phyloP scores from a whole-genome alignment of 2,888 invertebrate species.

The Ichneumoninae sp. region DNA sequence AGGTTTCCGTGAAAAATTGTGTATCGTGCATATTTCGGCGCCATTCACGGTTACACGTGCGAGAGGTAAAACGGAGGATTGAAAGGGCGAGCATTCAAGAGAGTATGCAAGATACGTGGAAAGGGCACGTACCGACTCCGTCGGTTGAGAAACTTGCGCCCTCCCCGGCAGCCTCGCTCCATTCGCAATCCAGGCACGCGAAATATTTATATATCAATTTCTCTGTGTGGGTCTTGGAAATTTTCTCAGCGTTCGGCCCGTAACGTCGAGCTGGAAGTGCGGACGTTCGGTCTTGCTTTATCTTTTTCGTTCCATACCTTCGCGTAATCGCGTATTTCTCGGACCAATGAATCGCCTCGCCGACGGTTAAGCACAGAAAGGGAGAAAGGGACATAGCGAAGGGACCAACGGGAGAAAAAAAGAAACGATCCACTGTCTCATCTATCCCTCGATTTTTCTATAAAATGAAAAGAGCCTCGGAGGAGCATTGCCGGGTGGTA shows the following conservation, averaged over 20 bases:
- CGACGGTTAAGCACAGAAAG: neutral
- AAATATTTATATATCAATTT: neutral
- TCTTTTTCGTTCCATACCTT: conserved; percentile 1
- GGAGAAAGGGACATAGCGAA: neutral
- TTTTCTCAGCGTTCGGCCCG: neutral
- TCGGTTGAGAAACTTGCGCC: neutral
- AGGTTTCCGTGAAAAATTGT: conserved; percentile 26
- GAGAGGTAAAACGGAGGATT: neutral
- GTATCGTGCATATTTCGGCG: conserved; percentile 1
- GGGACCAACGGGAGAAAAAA: neutral
- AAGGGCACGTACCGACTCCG: neutral
- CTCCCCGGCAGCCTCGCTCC: neutral
- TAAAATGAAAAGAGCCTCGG: conserved; percentile 31
- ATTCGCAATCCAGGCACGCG: neutral
- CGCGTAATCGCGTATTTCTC: neutral
- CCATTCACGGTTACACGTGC: conserved; percentile 12
- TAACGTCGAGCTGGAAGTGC: neutral
- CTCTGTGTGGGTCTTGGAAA: neutral
- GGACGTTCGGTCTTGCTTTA: neutral
- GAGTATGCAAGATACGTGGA: neutral
- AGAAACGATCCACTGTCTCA: conserved; percentile 2
- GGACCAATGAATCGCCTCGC: neutral
- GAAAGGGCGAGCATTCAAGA: neutral
- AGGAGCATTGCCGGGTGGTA: neutral
- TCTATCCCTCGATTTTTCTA: conserved; percentile 39